Evolutionary conservation across 2,113 vertebrate species (phyloP).

Genomic region (Ceyx cyanopectus): DNA sequence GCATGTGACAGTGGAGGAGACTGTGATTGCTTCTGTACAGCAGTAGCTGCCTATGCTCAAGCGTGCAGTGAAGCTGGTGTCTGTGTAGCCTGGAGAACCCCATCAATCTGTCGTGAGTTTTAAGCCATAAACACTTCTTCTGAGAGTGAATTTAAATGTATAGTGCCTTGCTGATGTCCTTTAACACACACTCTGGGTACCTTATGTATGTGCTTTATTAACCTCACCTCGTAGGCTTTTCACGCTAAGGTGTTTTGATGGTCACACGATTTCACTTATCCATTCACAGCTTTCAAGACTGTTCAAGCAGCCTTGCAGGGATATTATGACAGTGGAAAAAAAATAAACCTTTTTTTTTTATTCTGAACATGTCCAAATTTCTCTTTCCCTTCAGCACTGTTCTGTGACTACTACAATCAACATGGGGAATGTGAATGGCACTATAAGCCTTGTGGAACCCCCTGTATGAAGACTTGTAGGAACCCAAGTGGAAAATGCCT

Average conservation of each 20-base stretch:
- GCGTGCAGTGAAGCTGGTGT: slow-evolving; percentile 72
- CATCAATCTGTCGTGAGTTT: slow-evolving; percentile 77
- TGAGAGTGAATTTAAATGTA: not conserved
- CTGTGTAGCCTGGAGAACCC: slow-evolving; percentile 77
- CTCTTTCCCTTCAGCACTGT: slow-evolving; percentile 66
- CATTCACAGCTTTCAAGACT: not conserved
- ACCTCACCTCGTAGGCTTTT: not conserved
- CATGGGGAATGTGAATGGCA: slow-evolving; percentile 77
- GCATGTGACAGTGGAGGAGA: slow-evolving; percentile 77
- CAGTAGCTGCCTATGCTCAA: slow-evolving; percentile 78
- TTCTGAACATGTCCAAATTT: not conserved
- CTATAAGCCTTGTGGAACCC: slow-evolving; percentile 77
- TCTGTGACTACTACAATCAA: slow-evolving; percentile 79
- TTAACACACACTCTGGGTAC: not conserved
- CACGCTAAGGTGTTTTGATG: not conserved
- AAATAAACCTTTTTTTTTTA: not conserved
- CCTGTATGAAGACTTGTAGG: slow-evolving; percentile 77
- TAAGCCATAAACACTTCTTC: not conserved
- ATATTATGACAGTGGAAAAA: not conserved
- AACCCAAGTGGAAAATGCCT: slow-evolving; percentile 77
- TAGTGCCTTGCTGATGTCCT: not conserved
- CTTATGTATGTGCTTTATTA: not conserved
- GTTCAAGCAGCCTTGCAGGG: not conserved
- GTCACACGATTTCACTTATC: not conserved
- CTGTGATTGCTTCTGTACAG: slow-evolving; percentile 78